phyloP scores from a whole-genome alignment of 92 coral and sea anemone genomes.

The Virgularia gustaviana region DNA sequence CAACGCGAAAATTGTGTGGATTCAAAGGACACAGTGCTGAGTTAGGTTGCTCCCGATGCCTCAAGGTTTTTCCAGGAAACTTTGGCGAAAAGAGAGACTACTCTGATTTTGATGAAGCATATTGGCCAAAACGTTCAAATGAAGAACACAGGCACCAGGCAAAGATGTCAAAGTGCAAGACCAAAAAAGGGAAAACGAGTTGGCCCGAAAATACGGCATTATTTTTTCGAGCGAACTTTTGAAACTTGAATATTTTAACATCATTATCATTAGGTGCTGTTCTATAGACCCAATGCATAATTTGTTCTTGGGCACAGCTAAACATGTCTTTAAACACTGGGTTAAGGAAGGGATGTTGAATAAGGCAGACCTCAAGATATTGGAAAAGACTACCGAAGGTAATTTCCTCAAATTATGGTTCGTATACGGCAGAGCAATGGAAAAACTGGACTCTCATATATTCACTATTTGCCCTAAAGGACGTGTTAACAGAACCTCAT shows the following conservation, averaged over 20 bases:
- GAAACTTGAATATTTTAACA: constrained; percentile 20
- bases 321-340: too few relatives aligned
- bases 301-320: too few relatives aligned
- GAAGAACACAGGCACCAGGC: constrained; percentile 51
- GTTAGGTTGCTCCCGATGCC: constrained; percentile 50
- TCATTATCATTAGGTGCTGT: constrained; percentile 41
- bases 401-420: constrained; percentile 59
- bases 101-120: constrained; percentile 53
- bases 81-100: constrained; percentile 54
- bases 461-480: constrained; percentile 59
- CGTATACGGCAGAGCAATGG: constrained; percentile 66
- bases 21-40: constrained; percentile 53
- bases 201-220: constrained; percentile 43
- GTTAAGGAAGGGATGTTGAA: too few relatives aligned
- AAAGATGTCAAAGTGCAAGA: constrained; percentile 43
- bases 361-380: too few relatives aligned
- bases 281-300: constrained; percentile 54
- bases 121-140: constrained; percentile 49
- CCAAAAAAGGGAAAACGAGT: constrained; percentile 30
- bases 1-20: constrained; percentile 65
- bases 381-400: constrained; percentile 59
- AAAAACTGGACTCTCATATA: too few relatives aligned
- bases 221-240: constrained; percentile 7
- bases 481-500: constrained; percentile 48
- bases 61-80: constrained; percentile 48